A percentile compares a stretch with the other conserved stretches of the same genome.
These are phyloP conservation scores for Synanthedon tipuliformis DNA, from an alignment of 2,888 invertebrate genomes.

Conservation along the genomic window DNA sequence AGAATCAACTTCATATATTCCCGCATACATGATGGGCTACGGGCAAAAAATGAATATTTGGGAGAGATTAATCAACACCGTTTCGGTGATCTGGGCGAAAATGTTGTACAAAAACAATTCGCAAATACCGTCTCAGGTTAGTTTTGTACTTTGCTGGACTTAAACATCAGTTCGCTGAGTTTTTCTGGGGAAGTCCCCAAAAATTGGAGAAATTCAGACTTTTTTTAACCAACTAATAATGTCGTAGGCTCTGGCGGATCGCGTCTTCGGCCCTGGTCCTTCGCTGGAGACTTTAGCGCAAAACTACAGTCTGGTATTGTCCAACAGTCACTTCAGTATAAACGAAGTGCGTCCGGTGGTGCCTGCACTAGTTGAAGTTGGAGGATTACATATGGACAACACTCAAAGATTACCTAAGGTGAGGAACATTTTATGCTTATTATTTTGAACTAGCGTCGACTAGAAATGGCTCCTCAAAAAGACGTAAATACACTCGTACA, in stretches of 20 bases:
- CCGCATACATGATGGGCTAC: conserved; percentile 65
- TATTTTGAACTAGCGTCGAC: not conserved
- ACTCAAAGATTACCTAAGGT: conserved; percentile 52
- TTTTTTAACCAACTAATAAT: not conserved
- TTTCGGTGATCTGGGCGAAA: conserved; percentile 48
- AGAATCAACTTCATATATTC: conserved; percentile 67
- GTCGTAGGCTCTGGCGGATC: conserved; percentile 50
- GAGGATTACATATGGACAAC: conserved; percentile 66
- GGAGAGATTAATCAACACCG: conserved; percentile 58
- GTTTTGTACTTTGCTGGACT: conserved; percentile 7
- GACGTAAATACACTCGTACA: not conserved
- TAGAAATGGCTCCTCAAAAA: too few relatives aligned
- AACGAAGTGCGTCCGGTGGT: conserved; percentile 67
- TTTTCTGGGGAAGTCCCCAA: too few relatives aligned
- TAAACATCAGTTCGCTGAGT: not conserved
- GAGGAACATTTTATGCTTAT: conserved; percentile 10
- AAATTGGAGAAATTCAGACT: too few relatives aligned
- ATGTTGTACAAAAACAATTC: conserved; percentile 48
- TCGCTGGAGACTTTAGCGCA: conserved; percentile 50
- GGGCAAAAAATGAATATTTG: conserved; percentile 59
- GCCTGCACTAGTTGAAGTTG: conserved; percentile 68
- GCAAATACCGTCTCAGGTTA: conserved; percentile 53
- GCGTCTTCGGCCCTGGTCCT: conserved; percentile 60
- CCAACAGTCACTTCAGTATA: conserved; percentile 69
- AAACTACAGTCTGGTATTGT: conserved; percentile 65